A percentile compares a stretch with the other conserved stretches of the same genome.
These are phyloP conservation scores for Melanotaenia nigrans DNA, from an alignment of 2,797 vertebrate genomes.

Conservation along the genomic window DNA sequence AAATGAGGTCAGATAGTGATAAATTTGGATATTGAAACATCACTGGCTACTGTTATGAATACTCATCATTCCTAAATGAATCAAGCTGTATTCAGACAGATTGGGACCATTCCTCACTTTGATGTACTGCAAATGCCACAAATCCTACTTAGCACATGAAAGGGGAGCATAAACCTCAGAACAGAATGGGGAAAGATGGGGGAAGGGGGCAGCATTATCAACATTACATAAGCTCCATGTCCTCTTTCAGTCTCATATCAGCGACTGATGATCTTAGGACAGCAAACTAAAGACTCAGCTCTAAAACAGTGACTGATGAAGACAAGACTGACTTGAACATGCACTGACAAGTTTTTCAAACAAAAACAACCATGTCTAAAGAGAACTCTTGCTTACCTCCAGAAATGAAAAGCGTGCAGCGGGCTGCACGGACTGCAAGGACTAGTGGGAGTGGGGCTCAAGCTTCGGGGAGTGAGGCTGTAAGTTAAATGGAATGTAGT, in stretches of 20 bases:
- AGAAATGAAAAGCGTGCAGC: constrained; percentile 98
- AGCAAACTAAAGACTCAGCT: neutral
- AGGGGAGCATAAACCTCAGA: constrained; percentile 73
- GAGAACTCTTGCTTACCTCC: constrained; percentile 93
- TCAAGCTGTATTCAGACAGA: constrained; percentile 57
- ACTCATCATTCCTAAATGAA: constrained; percentile 48
- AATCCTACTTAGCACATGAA: constrained; percentile 86
- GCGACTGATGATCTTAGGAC: constrained; percentile 50
- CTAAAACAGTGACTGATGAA: constrained; percentile 26
- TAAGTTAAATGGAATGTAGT: constrained; percentile 91
- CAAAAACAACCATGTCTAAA: constrained; percentile 67
- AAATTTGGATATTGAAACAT: constrained; percentile 20
- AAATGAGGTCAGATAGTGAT: constrained; percentile 14
- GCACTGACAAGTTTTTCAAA: constrained; percentile 35
- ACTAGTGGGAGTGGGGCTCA: constrained; percentile 99
- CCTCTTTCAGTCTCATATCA: constrained; percentile 65
- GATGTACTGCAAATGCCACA: constrained; percentile 74
- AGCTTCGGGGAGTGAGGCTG: constrained; percentile 99
- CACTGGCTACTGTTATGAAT: constrained; percentile 19
- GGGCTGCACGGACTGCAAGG: constrained; percentile 99
- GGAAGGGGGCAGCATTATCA: constrained; percentile 52
- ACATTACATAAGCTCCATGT: constrained; percentile 76
- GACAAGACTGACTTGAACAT: constrained; percentile 34
- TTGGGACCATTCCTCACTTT: constrained; percentile 67
- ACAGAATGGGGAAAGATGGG: constrained; percentile 54